Percentiles rank a stretch among this genome's conserved stretches.
phyloP scores from a whole-genome alignment of 2,113 vertebrate genomes.

The Sciurus niger region DNA sequence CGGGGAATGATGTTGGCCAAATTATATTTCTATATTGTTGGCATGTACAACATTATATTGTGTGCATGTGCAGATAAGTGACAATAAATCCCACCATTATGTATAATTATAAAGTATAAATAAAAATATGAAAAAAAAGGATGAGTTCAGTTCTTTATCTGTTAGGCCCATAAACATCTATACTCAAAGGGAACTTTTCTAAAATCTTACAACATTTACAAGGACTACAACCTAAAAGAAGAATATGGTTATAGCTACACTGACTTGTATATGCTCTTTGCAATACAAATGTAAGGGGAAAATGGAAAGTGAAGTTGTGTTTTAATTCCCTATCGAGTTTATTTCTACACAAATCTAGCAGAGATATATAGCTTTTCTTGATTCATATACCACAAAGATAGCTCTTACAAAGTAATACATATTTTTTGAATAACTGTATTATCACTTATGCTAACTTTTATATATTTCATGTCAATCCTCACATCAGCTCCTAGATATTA shows the following conservation, averaged over 20 bases:
- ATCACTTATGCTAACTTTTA: background rate
- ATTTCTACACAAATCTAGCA: conserved; percentile 16
- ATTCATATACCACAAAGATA: background rate
- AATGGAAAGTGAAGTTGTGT: conserved; percentile 27
- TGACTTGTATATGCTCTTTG: background rate
- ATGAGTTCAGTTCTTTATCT: background rate
- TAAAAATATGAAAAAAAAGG: background rate
- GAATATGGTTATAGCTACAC: background rate
- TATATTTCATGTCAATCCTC: background rate
- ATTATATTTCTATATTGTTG: no score
- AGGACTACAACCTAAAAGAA: conserved; percentile 27
- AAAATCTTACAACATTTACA: background rate
- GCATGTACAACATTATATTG: no score
- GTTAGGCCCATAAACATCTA: background rate
- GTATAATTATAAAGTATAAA: no score
- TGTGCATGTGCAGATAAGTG: no score
- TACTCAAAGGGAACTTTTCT: background rate
- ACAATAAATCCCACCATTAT: no score
- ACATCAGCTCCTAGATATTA: background rate
- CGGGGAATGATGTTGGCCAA: no score
- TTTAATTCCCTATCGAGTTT: conserved; percentile 43
- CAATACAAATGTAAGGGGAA: background rate
- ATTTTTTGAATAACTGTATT: conserved; percentile 11
- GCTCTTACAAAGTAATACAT: background rate
- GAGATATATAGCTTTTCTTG: conserved; percentile 6